Evolutionary conservation across 2,113 vertebrate species (phyloP).

Genomic region (Sinocyclocheilus maitianheensis): DNA sequence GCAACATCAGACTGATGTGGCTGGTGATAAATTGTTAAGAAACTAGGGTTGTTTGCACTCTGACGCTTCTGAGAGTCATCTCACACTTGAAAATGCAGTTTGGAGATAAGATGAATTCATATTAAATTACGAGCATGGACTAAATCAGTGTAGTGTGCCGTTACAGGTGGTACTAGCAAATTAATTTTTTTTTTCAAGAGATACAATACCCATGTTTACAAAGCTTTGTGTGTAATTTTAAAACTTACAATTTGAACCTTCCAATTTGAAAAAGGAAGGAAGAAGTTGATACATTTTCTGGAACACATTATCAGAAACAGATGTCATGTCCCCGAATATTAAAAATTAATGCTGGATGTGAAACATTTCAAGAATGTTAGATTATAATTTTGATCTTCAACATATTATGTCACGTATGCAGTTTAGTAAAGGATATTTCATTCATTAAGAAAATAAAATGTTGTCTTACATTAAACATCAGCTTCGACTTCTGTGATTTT

Average conservation of each 20-base stretch:
- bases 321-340: conserved; percentile 20
- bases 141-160: neutral
- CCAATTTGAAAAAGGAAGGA: neutral
- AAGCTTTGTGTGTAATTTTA: neutral
- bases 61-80: conserved; percentile 31
- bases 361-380: conserved; percentile 9
- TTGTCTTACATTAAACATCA: conserved; percentile 1
- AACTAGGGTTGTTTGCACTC: conserved; percentile 73
- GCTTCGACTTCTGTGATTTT: neutral
- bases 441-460: neutral
- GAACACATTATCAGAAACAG: conserved; percentile 16
- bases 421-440: conserved; percentile 18
- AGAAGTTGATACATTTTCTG: neutral
- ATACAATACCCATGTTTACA: neutral
- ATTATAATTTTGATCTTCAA: neutral
- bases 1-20: conserved; percentile 78
- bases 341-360: conserved; percentile 27
- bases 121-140: conserved; percentile 15
- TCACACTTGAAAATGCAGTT: conserved; percentile 53
- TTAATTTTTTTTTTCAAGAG: neutral
- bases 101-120: conserved; percentile 43
- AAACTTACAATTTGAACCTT: neutral
- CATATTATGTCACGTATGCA: neutral
- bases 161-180: neutral
- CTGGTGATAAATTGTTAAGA: conserved; percentile 84